Percentiles rank a stretch among this genome's conserved stretches.
phyloP scores from a whole-genome alignment of 2,797 vertebrate genomes.

The Remorina albescens region DNA sequence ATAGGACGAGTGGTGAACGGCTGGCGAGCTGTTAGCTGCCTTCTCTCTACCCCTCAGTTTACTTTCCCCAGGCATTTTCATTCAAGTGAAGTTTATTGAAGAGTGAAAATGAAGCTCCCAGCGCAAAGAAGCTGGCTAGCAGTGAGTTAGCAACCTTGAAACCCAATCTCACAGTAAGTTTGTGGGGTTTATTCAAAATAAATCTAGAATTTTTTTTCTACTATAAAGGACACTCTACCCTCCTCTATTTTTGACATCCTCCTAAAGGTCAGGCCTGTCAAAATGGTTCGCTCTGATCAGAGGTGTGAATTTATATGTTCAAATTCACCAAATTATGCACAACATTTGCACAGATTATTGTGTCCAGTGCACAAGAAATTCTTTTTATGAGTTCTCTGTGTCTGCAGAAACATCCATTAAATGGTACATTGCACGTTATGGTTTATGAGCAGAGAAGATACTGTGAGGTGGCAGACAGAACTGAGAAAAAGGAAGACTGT shows the following conservation, averaged over 20 bases:
- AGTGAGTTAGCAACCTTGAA: not conserved
- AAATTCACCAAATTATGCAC: not conserved
- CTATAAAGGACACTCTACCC: too few species aligned
- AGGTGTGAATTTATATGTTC: not conserved
- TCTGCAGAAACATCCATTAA: not conserved
- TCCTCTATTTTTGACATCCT: not conserved
- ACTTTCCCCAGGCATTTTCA: not conserved
- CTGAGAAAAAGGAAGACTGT: not conserved
- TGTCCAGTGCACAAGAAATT: too few species aligned
- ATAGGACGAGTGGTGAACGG: not conserved
- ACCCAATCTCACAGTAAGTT: too few species aligned
- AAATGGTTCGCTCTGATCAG: not conserved
- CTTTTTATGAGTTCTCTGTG: not conserved
- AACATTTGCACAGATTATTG: not conserved
- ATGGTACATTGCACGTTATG: not conserved
- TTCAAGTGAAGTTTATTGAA: not conserved
- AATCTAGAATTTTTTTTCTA: too few species aligned
- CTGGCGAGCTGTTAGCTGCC: not conserved
- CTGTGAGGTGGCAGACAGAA: not conserved
- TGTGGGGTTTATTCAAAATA: too few species aligned
- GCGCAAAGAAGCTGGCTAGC: not conserved
- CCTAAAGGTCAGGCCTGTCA: slow-evolving; percentile 3
- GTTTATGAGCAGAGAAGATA: not conserved
- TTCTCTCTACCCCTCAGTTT: not conserved
- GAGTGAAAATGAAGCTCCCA: not conserved